phyloP scores from a whole-genome alignment of 35 echinoderm and acorn worm species.

The Lytechinus pictus region DNA sequence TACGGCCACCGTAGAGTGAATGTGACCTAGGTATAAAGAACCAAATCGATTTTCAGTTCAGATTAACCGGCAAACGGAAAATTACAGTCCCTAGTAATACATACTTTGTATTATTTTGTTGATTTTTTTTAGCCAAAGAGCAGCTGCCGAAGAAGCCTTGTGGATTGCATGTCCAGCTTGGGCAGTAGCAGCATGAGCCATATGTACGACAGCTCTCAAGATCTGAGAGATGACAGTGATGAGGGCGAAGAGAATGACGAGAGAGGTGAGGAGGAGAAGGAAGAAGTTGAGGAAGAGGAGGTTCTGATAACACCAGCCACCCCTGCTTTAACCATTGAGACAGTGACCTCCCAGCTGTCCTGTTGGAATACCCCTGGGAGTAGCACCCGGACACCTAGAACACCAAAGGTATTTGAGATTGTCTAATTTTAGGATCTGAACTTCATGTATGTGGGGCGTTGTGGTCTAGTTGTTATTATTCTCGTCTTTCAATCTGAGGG shows the following conservation, averaged over 20 bases:
- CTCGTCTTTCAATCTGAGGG: no score
- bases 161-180: neutral
- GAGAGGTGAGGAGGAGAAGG: neutral
- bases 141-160: constrained; percentile 14
- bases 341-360: neutral
- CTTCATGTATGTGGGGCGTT: no score
- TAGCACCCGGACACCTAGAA: neutral
- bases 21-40: no score
- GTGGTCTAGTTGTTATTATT: no score
- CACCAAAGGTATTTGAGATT: neutral
- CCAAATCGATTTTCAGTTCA: no score
- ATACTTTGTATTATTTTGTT: no score
- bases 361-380: neutral
- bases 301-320: neutral
- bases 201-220: neutral
- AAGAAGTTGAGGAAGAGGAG: neutral
- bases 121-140: neutral
- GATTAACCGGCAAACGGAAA: no score
- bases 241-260: neutral
- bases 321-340: neutral
- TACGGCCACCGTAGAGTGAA: no score
- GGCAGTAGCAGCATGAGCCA: neutral
- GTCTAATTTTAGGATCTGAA: no score
- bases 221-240: neutral
- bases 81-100: no score